Conservation (phyloP, 2,888 invertebrate genomes). For the Sinopyrophorus schimmeli region DNA sequence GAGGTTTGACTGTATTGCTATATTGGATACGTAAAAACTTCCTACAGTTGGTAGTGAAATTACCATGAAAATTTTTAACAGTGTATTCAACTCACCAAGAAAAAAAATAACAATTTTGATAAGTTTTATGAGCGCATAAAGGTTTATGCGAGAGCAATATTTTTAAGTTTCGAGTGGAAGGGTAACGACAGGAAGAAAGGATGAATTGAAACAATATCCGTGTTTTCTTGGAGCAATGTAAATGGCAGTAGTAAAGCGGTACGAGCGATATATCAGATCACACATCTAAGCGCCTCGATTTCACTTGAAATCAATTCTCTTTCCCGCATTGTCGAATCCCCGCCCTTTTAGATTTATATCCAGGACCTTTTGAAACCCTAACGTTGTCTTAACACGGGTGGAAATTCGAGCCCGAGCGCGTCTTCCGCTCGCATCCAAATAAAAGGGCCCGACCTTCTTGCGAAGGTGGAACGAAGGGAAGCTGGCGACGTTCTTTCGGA, state of each 20-base stretch:
- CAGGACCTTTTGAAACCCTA: slow-evolving; percentile 46
- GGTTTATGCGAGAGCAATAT: no score
- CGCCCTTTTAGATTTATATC: slow-evolving; percentile 49
- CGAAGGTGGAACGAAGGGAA: not conserved
- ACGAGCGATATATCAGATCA: slow-evolving; percentile 48
- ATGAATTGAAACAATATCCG: slow-evolving; percentile 32
- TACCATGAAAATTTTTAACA: no score
- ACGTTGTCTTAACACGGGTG: slow-evolving; percentile 49
- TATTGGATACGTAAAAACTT: no score
- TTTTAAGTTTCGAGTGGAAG: no score
- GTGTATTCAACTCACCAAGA: no score
- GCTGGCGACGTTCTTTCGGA: not conserved
- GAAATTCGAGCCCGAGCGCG: slow-evolving; percentile 43
- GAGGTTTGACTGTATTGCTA: no score
- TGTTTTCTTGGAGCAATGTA: slow-evolving; percentile 32
- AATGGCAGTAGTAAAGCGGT: slow-evolving; percentile 33
- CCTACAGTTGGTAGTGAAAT: no score
- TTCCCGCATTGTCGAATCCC: slow-evolving; percentile 44
- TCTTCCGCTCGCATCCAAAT: slow-evolving; percentile 19
- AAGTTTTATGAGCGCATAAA: no score
- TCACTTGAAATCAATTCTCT: slow-evolving; percentile 50
- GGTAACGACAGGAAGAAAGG: slow-evolving; percentile 22
- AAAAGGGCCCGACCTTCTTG: slow-evolving; percentile 8
- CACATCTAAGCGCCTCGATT: slow-evolving; percentile 49
- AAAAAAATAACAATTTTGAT: no score